Conservation (phyloP, 2,888 invertebrate species). For the Cryptophagus acutangulus region DNA sequence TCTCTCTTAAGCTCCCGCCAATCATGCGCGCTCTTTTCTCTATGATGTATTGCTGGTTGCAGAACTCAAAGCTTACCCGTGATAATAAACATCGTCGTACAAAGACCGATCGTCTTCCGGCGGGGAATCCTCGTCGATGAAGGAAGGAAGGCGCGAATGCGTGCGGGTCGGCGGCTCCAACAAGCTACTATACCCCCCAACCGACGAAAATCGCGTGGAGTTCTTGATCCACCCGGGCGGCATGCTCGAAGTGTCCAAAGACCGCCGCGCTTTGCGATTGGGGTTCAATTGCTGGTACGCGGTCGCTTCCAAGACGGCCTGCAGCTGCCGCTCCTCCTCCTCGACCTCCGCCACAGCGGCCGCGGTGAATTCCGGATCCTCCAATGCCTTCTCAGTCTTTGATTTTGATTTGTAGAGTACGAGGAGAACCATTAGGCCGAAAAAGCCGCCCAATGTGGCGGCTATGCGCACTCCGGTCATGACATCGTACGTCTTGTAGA, state of each 20-base stretch:
- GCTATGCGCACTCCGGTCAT: constrained; percentile 92
- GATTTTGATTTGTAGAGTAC: constrained; percentile 87
- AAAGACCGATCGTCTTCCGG: constrained; percentile 39
- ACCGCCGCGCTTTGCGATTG: constrained; percentile 44
- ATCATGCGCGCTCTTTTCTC: too few relatives aligned
- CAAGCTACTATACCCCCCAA: constrained; percentile 67
- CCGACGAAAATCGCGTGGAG: constrained; percentile 56
- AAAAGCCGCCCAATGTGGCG: constrained; percentile 85
- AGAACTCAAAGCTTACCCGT: too few relatives aligned
- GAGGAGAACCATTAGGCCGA: constrained; percentile 87
- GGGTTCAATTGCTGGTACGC: constrained; percentile 53
- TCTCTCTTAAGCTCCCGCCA: too few relatives aligned
- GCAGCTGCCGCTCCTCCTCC: constrained; percentile 65
- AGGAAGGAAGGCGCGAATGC: constrained; percentile 58
- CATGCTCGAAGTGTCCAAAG: constrained; percentile 61
- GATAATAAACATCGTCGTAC: constrained; percentile 42
- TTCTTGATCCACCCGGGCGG: constrained; percentile 51
- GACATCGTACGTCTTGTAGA: constrained; percentile 87
- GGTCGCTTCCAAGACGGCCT: constrained; percentile 68
- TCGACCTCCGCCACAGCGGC: constrained; percentile 69
- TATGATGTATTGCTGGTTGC: too few relatives aligned
- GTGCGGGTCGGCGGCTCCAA: constrained; percentile 60
- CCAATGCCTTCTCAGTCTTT: constrained; percentile 67
- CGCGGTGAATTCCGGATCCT: constrained; percentile 76
- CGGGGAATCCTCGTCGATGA: constrained; percentile 52